phyloP scores from a whole-genome alignment of 1,140 invertebrate genomes.

The Bursaphelenchus mucronatus region DNA sequence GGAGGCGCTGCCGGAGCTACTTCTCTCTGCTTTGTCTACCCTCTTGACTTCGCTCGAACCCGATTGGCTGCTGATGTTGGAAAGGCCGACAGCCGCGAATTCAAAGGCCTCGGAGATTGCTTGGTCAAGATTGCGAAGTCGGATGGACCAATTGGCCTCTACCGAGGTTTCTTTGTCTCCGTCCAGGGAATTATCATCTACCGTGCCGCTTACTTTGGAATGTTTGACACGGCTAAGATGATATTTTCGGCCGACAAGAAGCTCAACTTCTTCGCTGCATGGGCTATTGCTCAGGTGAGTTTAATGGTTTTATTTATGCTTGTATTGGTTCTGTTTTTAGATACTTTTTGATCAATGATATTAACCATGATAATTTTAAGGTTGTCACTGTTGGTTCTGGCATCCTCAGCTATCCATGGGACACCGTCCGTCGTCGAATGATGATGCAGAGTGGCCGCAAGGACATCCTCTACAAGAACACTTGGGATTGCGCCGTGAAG shows the following conservation, averaged over 20 bases:
- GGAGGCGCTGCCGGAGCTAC: constrained; percentile 61
- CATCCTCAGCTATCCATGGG: constrained; percentile 66
- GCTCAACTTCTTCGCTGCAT: constrained; percentile 60
- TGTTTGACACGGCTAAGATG: constrained; percentile 60
- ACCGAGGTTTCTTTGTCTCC: constrained; percentile 61
- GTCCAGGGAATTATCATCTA: constrained; percentile 62
- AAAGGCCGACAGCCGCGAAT: constrained; percentile 54
- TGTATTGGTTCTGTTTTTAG: neutral
- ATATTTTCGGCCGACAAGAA: constrained; percentile 53
- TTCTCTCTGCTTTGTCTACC: constrained; percentile 61
- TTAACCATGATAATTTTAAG: neutral
- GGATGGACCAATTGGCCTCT: constrained; percentile 59
- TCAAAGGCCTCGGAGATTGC: constrained; percentile 60
- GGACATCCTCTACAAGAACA: constrained; percentile 66
- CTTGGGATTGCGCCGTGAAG: constrained; percentile 64
- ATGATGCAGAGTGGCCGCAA: constrained; percentile 66
- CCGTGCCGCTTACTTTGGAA: constrained; percentile 61
- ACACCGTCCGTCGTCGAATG: constrained; percentile 64
- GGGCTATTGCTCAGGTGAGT: constrained; percentile 53
- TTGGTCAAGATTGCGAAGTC: constrained; percentile 58
- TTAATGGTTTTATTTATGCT: neutral
- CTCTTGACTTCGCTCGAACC: constrained; percentile 61
- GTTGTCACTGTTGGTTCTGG: constrained; percentile 65
- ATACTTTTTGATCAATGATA: neutral
- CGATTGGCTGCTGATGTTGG: constrained; percentile 60